A percentile compares a stretch with the other conserved stretches of the same genome.
phyloP scores from a whole-genome alignment of 37 sponge, comb jelly and placozoan species.

The Spongilla lacustris region DNA sequence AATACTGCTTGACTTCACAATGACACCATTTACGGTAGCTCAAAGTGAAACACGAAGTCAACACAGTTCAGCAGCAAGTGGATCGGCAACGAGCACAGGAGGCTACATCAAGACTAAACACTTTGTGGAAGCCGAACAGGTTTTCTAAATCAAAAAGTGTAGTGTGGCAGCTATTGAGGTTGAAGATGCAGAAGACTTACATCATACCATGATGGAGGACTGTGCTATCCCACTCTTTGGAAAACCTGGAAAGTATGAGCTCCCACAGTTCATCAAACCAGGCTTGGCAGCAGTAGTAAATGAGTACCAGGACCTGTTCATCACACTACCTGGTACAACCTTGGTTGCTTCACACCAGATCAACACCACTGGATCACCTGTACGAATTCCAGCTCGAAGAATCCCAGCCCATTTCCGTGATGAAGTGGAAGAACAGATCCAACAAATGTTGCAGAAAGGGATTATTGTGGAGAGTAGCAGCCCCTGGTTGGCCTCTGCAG shows the following conservation, averaged over 20 bases:
- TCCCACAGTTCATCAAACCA: conserved; percentile 7
- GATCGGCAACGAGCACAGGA: no score
- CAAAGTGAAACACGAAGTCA: no score
- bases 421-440: conserved; percentile 50
- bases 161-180: no score
- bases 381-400: conserved; percentile 38
- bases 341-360: conserved; percentile 30
- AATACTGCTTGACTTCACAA: background rate
- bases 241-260: conserved; percentile 17
- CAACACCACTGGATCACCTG: conserved; percentile 37
- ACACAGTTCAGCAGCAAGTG: no score
- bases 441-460: conserved; percentile 64
- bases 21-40: no score
- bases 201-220: conserved; percentile 16
- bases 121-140: no score
- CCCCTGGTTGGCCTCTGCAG: conserved; percentile 73
- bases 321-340: conserved; percentile 47
- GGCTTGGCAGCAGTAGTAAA: conserved; percentile 13
- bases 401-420: conserved; percentile 60
- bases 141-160: no score
- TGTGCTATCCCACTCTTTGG: conserved; percentile 48
- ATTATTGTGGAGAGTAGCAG: conserved; percentile 65
- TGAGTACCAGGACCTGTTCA: conserved; percentile 36
- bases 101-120: no score
- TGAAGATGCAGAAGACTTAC: no score